Conservation (phyloP, 2,113 vertebrate species). For the Sigmodon hispidus region DNA sequence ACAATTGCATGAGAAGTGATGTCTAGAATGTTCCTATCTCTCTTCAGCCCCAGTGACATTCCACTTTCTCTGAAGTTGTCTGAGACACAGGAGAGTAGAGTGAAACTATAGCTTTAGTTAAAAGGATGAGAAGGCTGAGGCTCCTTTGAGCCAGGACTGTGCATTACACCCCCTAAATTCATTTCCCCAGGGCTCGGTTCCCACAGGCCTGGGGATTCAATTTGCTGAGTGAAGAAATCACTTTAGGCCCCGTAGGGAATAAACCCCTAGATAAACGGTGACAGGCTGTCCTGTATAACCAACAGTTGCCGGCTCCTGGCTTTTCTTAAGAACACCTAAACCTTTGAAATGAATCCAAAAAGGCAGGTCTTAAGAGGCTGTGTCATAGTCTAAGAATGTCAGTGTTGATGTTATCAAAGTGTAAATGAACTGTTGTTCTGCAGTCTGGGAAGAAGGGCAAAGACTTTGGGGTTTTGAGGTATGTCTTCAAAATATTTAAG, state of each 20-base stretch:
- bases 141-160: constrained; percentile 38
- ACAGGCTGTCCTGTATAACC: neutral
- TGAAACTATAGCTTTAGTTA: constrained; percentile 45
- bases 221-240: constrained; percentile 6
- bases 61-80: constrained; percentile 1
- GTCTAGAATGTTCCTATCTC: neutral
- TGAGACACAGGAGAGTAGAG: constrained; percentile 46
- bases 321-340: constrained; percentile 64
- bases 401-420: constrained; percentile 57
- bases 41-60: neutral
- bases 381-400: constrained; percentile 72
- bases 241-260: constrained; percentile 38
- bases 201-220: neutral
- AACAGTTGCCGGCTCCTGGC: constrained; percentile 25
- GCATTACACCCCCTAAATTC: constrained; percentile 57
- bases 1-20: constrained; percentile 31
- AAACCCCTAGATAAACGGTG: neutral
- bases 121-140: constrained; percentile 42
- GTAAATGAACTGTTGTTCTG: constrained; percentile 27
- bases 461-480: constrained; percentile 48
- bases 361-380: constrained; percentile 34
- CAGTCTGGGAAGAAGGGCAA: constrained; percentile 37
- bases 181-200: constrained; percentile 49
- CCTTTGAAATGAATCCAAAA: constrained; percentile 66
- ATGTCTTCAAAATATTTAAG: constrained; percentile 51